phyloP scores from a whole-genome alignment of 2,797 vertebrate genomes.

The Limosa lapponica region DNA sequence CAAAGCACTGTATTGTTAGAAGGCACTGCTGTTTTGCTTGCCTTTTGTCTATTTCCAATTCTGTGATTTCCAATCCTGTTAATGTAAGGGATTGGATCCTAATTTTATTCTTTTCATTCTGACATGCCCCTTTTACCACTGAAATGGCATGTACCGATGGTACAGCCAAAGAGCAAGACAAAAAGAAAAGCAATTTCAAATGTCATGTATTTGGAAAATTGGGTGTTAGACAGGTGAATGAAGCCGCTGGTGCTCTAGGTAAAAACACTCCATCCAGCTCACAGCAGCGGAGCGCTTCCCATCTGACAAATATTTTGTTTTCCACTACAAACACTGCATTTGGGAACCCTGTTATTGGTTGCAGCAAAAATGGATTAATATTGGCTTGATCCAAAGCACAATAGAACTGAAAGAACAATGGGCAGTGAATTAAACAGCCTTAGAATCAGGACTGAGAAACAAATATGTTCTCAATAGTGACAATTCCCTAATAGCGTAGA shows the following conservation, averaged over 20 bases:
- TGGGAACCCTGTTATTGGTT: not conserved
- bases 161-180: not conserved
- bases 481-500: not conserved
- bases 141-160: rapidly evolving
- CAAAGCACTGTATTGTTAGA: not conserved
- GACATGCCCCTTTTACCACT: not conserved
- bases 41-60: not conserved
- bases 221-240: not conserved
- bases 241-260: not conserved
- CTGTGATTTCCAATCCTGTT: not conserved
- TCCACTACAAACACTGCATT: not conserved
- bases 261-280: not conserved
- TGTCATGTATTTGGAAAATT: not conserved
- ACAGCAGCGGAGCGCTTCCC: not conserved
- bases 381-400: not conserved
- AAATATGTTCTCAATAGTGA: not conserved
- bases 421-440: not conserved
- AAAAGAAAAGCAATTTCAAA: not conserved
- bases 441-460: not conserved
- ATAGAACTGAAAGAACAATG: not conserved
- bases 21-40: not conserved
- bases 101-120: not conserved
- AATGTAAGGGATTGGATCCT: not conserved
- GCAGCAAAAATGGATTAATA: constrained; percentile 24
- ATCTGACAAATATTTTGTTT: not conserved